Percentiles rank a stretch among this genome's conserved stretches.
Conservation (phyloP, 2,797 vertebrate species). For the Lagodon rhomboides region DNA sequence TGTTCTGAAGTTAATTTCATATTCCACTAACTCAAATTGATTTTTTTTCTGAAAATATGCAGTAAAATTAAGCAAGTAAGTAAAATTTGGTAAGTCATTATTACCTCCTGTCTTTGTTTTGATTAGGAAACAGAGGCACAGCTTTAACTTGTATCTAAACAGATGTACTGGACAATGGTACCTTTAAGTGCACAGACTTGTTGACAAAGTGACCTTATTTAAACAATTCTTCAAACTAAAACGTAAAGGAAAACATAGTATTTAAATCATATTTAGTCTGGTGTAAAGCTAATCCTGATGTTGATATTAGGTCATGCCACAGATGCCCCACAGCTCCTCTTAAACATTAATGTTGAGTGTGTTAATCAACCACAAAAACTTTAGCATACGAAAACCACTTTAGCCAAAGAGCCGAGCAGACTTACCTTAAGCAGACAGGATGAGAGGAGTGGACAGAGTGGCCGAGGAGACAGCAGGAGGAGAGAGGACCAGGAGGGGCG, state of each 20-base stretch:
- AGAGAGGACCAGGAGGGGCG: conserved; percentile 64
- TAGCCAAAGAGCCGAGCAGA: conserved; percentile 20
- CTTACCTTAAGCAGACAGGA: conserved; percentile 80
- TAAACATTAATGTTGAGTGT: background rate
- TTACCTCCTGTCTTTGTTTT: no score
- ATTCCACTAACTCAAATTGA: background rate
- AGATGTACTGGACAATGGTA: background rate
- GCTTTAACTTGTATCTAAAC: background rate
- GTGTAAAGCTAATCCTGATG: background rate
- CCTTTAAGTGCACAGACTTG: background rate
- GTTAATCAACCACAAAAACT: background rate
- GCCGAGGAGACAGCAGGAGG: conserved; percentile 32
- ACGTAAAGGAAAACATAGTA: background rate
- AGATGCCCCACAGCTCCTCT: background rate
- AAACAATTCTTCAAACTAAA: background rate
- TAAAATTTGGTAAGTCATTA: no score
- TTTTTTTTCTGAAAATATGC: background rate
- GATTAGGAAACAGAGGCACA: background rate
- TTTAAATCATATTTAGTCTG: background rate
- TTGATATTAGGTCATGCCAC: background rate
- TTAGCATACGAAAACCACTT: no score
- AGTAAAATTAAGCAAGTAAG: no score
- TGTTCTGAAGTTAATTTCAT: background rate
- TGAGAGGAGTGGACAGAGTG: conserved; percentile 54
- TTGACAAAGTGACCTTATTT: background rate